These are phyloP conservation scores for Napeogenes inachia DNA, from an alignment of 2,888 invertebrate genomes.

Conservation along the genomic window DNA sequence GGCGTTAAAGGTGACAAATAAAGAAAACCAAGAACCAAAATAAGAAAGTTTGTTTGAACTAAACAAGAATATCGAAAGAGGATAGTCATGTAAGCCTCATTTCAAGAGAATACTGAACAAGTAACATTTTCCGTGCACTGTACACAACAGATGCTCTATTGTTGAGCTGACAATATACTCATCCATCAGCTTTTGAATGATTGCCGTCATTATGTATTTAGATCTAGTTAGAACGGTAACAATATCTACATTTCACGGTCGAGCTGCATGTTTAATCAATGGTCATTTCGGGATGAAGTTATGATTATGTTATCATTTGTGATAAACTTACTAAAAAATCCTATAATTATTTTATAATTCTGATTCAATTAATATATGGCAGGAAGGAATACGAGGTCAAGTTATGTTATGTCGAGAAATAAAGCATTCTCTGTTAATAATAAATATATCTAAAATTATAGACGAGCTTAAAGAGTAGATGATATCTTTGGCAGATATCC, in stretches of 20 bases:
- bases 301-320: not conserved
- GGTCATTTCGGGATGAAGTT: not conserved
- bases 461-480: conserved; percentile 34
- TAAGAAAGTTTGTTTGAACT: conserved; percentile 35
- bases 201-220: conserved; percentile 30
- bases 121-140: conserved; percentile 10
- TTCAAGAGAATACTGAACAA: conserved; percentile 30
- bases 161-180: conserved; percentile 49
- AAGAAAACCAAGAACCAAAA: conserved; percentile 8
- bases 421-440: not conserved
- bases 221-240: conserved; percentile 7
- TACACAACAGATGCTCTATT: conserved; percentile 45
- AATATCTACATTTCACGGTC: not conserved
- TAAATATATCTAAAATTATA: not conserved
- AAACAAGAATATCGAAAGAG: conserved; percentile 38
- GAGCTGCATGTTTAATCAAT: not conserved
- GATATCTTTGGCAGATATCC: conserved; percentile 51
- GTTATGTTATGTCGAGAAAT: not conserved
- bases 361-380: not conserved
- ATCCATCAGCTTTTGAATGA: conserved; percentile 44
- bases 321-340: not conserved
- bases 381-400: not conserved
- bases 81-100: conserved; percentile 41
- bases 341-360: not conserved
- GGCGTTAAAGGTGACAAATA: conserved; percentile 10